Conservation (phyloP, 2,888 invertebrate genomes). For the Nineta flava region DNA sequence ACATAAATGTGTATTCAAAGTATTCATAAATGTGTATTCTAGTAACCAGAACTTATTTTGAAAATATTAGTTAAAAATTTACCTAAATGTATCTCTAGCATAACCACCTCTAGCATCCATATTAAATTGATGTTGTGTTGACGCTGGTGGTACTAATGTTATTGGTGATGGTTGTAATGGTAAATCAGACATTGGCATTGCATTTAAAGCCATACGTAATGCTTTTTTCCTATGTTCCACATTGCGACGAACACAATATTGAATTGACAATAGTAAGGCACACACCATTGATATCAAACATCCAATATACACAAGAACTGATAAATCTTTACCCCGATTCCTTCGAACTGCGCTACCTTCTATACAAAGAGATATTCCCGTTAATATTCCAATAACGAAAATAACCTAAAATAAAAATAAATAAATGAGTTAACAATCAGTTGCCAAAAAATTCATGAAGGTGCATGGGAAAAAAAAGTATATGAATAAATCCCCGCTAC, state of each 20-base stretch:
- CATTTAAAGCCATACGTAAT: slow-evolving; percentile 7
- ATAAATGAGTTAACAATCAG: not conserved
- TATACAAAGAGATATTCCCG: slow-evolving; percentile 46
- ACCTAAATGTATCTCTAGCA: slow-evolving; percentile 3
- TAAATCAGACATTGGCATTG: slow-evolving; percentile 6
- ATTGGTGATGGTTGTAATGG: not conserved
- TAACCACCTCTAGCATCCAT: slow-evolving; percentile 1
- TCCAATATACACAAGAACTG: slow-evolving; percentile 51
- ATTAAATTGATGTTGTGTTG: not conserved
- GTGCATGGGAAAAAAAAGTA: too few relatives aligned
- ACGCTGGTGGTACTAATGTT: not conserved
- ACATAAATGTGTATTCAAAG: too few relatives aligned
- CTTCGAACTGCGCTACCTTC: slow-evolving; percentile 46
- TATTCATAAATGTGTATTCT: too few relatives aligned
- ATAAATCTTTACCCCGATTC: slow-evolving; percentile 45
- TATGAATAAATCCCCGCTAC: too few relatives aligned
- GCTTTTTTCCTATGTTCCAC: slow-evolving; percentile 14
- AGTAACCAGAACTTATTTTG: too few relatives aligned
- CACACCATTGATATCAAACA: slow-evolving; percentile 44
- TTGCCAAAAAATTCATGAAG: not conserved
- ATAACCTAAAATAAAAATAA: slow-evolving; percentile 33
- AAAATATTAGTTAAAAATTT: too few relatives aligned
- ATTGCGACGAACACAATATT: slow-evolving; percentile 40
- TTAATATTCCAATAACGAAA: slow-evolving; percentile 48
- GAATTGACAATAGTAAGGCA: slow-evolving; percentile 42